Base-by-base conservation (phyloP, 2,797 vertebrate genomes). In the Adelosebastes latens region DNA sequence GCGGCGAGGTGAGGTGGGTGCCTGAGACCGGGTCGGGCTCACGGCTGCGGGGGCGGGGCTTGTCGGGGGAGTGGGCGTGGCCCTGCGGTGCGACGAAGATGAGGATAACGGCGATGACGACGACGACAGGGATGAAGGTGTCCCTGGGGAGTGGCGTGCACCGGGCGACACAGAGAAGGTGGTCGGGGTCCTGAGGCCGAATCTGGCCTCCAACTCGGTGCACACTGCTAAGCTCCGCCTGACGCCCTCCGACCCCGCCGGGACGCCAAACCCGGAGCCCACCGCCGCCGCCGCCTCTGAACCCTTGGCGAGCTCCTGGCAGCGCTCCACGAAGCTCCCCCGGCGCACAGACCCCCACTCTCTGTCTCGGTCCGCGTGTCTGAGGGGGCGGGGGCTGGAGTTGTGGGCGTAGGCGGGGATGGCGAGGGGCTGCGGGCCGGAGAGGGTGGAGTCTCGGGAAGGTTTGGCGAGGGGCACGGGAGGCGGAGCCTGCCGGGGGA, bases 311-410 rank as follows among this genome's bases (percentile, higher is more conserved):
- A 96, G 94, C 80, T 98, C 97, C 83, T 98, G 97, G 77, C 97
- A 98, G 27, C 97, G 96, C 85, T 98, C 97, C 20, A 97, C 97
- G 0, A 98, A 97, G 87, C 94, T 97, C 31, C 97, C 96, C 36
- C 94, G 81, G 0, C 93, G 91, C 7, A 86, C 79, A 0, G 81
- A 75, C 6, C 24, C 92, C 24, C 60, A 77, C 3, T 87, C 88
- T 16, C 89, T 78, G 8, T 88, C 85, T 2, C 82, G 67, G 56
- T 9, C 95, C 42, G 1, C 73, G 63, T 75, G 81, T 5, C 86
- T 32, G 18, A 22, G 36, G 16, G 71, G 87, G 6, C 65, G 83
- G 4, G 91, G 89, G 61, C 90, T 90, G 67, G 80, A 24, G 27
- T 12, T 34, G 46, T 4, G 56, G 58, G 66, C 75, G 80, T 91